A percentile compares a stretch with the other conserved stretches of the same genome.
These are phyloP conservation scores for Crepidodera aurea DNA, from an alignment of 2,888 invertebrate genomes.

Conservation along the genomic window DNA sequence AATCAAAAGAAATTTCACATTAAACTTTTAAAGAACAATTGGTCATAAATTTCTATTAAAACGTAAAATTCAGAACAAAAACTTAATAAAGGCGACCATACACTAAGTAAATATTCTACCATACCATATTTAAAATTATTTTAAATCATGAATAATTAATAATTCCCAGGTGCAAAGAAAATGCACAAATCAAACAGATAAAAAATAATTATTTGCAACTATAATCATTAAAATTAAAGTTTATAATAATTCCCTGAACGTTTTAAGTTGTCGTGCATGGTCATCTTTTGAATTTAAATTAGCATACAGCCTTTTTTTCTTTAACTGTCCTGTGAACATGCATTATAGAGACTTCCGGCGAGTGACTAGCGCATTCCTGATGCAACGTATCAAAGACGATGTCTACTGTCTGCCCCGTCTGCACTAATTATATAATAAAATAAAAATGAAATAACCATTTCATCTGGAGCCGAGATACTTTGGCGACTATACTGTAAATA, in stretches of 20 bases:
- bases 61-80: too few relatives aligned
- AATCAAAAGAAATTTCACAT: too few relatives aligned
- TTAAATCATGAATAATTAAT: too few relatives aligned
- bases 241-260: too few relatives aligned
- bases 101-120: too few relatives aligned
- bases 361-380: slow-evolving; percentile 5
- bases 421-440: neutral
- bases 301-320: slow-evolving; percentile 12
- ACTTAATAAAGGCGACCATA: neutral
- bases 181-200: too few relatives aligned
- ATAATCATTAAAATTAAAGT: too few relatives aligned
- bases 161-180: too few relatives aligned
- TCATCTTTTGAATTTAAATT: neutral
- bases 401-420: slow-evolving; percentile 2
- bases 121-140: too few relatives aligned
- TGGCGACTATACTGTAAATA: neutral
- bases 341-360: slow-evolving; percentile 13
- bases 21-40: neutral
- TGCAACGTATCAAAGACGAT: slow-evolving; percentile 8
- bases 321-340: slow-evolving; percentile 15
- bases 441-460: neutral
- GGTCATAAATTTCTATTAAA: neutral
- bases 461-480: slow-evolving; percentile 7
- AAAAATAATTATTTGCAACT: too few relatives aligned
- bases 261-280: neutral